Evolutionary conservation across 1,140 invertebrate species (phyloP).

Genomic region (Bradysia coprophila): DNA sequence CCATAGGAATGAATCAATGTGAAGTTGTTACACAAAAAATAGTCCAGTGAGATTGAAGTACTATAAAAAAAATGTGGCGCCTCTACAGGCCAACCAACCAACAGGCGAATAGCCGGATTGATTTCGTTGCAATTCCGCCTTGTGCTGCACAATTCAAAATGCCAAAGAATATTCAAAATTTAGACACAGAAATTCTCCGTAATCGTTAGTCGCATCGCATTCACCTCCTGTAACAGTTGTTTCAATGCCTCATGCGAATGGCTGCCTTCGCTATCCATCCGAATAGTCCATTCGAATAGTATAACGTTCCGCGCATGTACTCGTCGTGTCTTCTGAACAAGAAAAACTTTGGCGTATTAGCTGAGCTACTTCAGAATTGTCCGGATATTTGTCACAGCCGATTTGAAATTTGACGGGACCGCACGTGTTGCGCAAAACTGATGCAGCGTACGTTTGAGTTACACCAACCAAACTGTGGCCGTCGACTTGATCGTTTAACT

Average conservation of each 20-base stretch:
- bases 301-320: constrained; percentile 21
- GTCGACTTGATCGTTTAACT: constrained; percentile 58
- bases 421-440: constrained; percentile 88
- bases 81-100: too few species aligned
- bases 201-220: too few species aligned
- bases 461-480: constrained; percentile 96
- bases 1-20: too few species aligned
- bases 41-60: too few species aligned
- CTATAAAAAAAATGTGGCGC: too few species aligned
- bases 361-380: constrained; percentile 88
- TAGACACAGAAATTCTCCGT: too few species aligned
- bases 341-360: constrained; percentile 70
- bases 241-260: constrained; percentile 35
- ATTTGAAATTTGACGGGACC: constrained; percentile 85
- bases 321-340: constrained; percentile 22
- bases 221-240: constrained; percentile 55
- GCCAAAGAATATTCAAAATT: constrained; percentile 5
- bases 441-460: constrained; percentile 94
- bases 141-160: neutral
- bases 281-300: constrained; percentile 26
- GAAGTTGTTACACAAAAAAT: too few species aligned
- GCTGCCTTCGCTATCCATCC: constrained; percentile 28
- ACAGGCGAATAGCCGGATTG: too few species aligned
- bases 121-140: too few species aligned
- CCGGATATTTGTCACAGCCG: constrained; percentile 82